Conservation (phyloP, 2,888 invertebrate genomes). For the Laothoe populi region DNA sequence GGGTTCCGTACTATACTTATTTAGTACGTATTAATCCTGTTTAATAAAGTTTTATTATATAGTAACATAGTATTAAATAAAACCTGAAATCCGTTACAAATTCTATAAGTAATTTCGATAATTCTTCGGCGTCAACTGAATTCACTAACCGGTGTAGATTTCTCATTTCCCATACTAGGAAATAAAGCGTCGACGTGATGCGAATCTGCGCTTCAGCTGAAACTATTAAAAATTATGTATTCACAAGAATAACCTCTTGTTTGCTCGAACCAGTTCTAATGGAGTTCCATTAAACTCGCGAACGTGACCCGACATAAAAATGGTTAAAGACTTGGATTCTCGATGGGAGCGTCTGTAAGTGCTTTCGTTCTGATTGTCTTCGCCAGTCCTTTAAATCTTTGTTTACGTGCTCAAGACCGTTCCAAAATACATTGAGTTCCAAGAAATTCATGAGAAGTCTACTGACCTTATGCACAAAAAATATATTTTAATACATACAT, state of each 20-base stretch:
- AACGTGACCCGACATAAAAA: conserved; percentile 52
- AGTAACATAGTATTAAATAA: too few species aligned
- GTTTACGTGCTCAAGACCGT: conserved; percentile 8
- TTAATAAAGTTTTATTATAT: too few species aligned
- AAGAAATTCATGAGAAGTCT: too few species aligned
- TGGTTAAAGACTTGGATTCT: conserved; percentile 31
- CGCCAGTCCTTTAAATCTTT: conserved; percentile 3
- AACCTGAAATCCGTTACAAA: too few species aligned
- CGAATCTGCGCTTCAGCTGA: conserved; percentile 28
- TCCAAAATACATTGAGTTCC: too few species aligned
- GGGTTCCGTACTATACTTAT: too few species aligned
- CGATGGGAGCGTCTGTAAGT: conserved; percentile 3
- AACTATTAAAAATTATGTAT: conserved; percentile 35
- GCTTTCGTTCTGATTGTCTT: conserved; percentile 3
- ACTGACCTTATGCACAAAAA: too few species aligned
- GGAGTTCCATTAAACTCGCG: conserved; percentile 14
- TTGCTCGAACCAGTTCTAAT: conserved; percentile 24
- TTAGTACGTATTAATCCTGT: too few species aligned
- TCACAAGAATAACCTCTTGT: conserved; percentile 27
- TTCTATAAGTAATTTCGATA: background rate
- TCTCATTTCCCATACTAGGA: conserved; percentile 15
- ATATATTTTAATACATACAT: too few species aligned
- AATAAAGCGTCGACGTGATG: conserved; percentile 21
- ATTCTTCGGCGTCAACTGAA: background rate
- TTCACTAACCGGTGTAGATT: background rate